Evolutionary conservation across 2,113 vertebrate genomes (phyloP).

Genomic region (Bufo gargarizans): DNA sequence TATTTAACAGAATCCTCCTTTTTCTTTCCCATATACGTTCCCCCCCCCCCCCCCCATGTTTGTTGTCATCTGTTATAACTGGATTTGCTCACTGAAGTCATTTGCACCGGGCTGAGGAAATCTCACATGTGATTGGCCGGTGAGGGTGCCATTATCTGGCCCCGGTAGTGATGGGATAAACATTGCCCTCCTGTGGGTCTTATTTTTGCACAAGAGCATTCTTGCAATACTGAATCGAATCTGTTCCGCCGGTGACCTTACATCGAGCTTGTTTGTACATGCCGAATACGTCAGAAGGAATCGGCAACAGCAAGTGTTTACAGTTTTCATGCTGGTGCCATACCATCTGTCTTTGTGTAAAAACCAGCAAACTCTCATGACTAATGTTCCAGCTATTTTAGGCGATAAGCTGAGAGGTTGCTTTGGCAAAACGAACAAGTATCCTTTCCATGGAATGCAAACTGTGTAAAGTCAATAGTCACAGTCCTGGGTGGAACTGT

Average conservation of each 20-base stretch:
- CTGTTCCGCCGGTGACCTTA: constrained; percentile 13
- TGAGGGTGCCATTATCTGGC: not conserved
- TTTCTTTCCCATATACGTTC: no score
- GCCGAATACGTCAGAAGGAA: constrained; percentile 17
- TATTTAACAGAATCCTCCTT: no score
- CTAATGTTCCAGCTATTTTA: constrained; percentile 47
- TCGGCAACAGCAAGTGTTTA: not conserved
- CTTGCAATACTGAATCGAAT: not conserved
- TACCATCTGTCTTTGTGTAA: constrained; percentile 30
- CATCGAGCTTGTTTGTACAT: constrained; percentile 27
- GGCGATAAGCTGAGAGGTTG: constrained; percentile 45
- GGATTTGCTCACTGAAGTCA: not conserved
- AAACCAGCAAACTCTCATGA: constrained; percentile 39
- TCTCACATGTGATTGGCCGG: not conserved
- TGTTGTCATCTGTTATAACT: not conserved
- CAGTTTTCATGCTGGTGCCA: constrained; percentile 36
- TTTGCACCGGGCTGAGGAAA: not conserved
- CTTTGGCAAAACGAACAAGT: constrained; percentile 32
- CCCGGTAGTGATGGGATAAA: not conserved
- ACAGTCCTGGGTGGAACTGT: not conserved
- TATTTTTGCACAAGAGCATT: not conserved
- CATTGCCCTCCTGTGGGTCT: not conserved
- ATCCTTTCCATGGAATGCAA: constrained; percentile 42
- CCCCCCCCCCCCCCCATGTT: no score
- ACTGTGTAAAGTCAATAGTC: constrained; percentile 33